phyloP scores from a whole-genome alignment of 2,113 vertebrate species.

The Istiophorus platypterus region DNA sequence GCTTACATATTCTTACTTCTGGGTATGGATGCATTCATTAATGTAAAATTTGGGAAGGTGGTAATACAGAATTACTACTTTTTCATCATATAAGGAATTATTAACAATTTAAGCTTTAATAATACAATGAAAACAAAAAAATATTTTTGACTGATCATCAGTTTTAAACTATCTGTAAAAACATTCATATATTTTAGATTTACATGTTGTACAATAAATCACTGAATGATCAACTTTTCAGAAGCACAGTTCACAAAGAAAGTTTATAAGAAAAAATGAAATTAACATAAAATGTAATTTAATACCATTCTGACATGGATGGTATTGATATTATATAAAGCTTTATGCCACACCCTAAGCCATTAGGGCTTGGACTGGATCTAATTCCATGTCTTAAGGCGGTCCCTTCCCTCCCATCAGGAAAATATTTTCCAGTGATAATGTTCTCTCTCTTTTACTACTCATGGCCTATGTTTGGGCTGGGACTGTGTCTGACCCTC shows the following conservation, averaged over 20 bases:
- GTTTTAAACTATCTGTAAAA: background rate
- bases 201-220: background rate
- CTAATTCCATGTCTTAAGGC: constrained; percentile 27
- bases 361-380: constrained; percentile 52
- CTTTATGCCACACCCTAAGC: constrained; percentile 13
- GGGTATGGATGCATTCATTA: too few relatives aligned
- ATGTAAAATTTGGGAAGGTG: too few relatives aligned
- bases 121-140: background rate
- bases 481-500: too few relatives aligned
- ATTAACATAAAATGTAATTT: constrained; percentile 21
- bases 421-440: background rate
- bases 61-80: too few relatives aligned
- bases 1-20: too few relatives aligned
- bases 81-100: background rate
- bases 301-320: constrained; percentile 33
- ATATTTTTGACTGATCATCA: background rate
- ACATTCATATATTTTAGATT: background rate
- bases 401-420: background rate
- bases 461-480: background rate
- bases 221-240: background rate
- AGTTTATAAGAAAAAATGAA: background rate
- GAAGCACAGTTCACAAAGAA: background rate
- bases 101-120: background rate
- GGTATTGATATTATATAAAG: background rate
- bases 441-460: constrained; percentile 19